Conservation (phyloP, 2,888 invertebrate species). For the Orthosia incerta region DNA sequence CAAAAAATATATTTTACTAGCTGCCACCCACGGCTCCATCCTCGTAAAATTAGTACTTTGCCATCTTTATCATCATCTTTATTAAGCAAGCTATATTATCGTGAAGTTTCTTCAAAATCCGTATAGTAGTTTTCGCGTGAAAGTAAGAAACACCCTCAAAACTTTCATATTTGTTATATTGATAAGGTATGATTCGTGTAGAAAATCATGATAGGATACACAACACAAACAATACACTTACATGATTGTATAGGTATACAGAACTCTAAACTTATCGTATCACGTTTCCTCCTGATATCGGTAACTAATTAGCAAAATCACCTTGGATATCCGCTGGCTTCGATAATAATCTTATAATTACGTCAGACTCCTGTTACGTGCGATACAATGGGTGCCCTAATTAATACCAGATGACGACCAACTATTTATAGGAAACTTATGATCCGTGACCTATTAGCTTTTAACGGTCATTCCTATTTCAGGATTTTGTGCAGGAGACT, state of each 20-base stretch:
- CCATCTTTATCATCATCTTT: too few relatives aligned
- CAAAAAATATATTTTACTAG: too few relatives aligned
- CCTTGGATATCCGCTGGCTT: slow-evolving; percentile 37
- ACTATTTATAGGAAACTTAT: slow-evolving; percentile 61
- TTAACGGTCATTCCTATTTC: slow-evolving; percentile 63
- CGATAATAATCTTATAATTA: slow-evolving; percentile 37
- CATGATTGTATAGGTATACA: neutral
- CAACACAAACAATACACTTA: too few relatives aligned
- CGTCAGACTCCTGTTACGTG: slow-evolving; percentile 22
- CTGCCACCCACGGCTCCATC: too few relatives aligned
- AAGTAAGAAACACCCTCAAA: too few relatives aligned
- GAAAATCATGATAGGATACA: neutral
- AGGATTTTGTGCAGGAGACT: slow-evolving; percentile 21
- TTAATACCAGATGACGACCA: slow-evolving; percentile 66
- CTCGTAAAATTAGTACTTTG: too few relatives aligned
- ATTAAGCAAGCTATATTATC: too few relatives aligned
- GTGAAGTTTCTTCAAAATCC: too few relatives aligned
- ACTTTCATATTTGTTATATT: neutral
- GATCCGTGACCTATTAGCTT: slow-evolving; percentile 63
- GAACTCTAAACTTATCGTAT: neutral
- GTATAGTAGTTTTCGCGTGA: too few relatives aligned
- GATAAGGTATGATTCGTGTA: too few relatives aligned
- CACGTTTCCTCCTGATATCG: neutral
- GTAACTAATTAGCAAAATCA: slow-evolving; percentile 32
- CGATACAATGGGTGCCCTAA: slow-evolving; percentile 58